These are phyloP conservation scores for Tridacna crocea DNA, from an alignment of 2,888 invertebrate species.

Conservation along the genomic window DNA sequence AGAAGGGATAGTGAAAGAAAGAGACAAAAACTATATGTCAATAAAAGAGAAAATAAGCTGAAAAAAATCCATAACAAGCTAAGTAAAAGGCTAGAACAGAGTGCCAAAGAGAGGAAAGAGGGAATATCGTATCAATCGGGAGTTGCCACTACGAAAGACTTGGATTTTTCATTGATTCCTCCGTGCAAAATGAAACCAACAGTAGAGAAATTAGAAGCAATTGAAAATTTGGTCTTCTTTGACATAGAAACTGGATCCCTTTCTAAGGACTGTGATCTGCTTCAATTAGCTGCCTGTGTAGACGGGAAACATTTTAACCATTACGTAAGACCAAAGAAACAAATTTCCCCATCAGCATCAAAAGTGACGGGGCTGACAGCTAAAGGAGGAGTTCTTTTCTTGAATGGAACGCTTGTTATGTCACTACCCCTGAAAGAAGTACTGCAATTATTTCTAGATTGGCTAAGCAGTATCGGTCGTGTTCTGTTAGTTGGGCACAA, in stretches of 20 bases:
- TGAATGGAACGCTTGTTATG: constrained; percentile 32
- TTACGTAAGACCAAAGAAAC: constrained; percentile 33
- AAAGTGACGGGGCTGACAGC: constrained; percentile 37
- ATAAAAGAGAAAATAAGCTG: constrained; percentile 31
- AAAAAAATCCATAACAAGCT: constrained; percentile 33
- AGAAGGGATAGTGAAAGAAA: constrained; percentile 36
- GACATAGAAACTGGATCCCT: constrained; percentile 47
- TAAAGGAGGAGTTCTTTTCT: constrained; percentile 29
- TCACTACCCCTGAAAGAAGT: constrained; percentile 12
- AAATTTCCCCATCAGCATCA: constrained; percentile 36
- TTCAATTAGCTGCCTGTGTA: constrained; percentile 42
- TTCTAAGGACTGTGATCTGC: constrained; percentile 32
- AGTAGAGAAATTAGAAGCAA: background rate
- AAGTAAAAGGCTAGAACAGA: constrained; percentile 1
- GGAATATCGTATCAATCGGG: constrained; percentile 38
- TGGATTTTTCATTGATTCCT: background rate
- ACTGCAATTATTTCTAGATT: constrained; percentile 17
- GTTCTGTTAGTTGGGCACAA: constrained; percentile 43
- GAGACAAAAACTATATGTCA: constrained; percentile 14
- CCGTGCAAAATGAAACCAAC: background rate
- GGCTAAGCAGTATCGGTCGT: background rate
- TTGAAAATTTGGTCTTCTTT: constrained; percentile 24
- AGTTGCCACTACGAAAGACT: constrained; percentile 14
- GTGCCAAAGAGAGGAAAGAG: constrained; percentile 32
- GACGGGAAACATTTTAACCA: constrained; percentile 21